These are phyloP conservation scores for Drosophila guanche DNA, from an alignment of 1,140 invertebrate species.

Conservation along the genomic window DNA sequence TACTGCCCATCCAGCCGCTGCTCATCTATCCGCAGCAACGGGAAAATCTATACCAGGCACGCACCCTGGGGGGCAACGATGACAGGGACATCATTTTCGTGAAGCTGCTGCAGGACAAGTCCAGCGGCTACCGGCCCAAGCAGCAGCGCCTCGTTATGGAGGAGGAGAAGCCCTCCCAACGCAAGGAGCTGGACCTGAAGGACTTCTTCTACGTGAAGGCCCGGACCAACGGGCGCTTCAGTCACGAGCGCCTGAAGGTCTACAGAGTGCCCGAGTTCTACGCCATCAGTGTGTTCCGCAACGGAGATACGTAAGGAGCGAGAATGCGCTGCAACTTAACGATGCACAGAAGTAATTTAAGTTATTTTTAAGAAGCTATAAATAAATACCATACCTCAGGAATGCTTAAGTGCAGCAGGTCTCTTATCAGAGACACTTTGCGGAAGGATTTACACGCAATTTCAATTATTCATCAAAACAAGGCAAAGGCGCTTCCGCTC, in stretches of 20 bases:
- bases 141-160: conserved; percentile 53
- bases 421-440: conserved; percentile 27
- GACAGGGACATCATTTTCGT: conserved; percentile 73
- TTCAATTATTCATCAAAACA: conserved; percentile 64
- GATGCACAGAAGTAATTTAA: conserved; percentile 52
- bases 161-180: conserved; percentile 20
- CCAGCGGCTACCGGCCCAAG: conserved; percentile 62
- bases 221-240: conserved; percentile 70
- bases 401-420: conserved; percentile 35
- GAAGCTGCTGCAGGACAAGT: conserved; percentile 65
- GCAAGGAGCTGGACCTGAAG: conserved; percentile 57
- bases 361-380: conserved; percentile 71
- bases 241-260: conserved; percentile 72
- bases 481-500: conserved; percentile 19
- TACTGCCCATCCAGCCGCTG: conserved; percentile 69
- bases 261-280: conserved; percentile 78
- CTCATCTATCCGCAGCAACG: conserved; percentile 65
- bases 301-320: conserved; percentile 45
- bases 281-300: conserved; percentile 76
- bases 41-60: conserved; percentile 55
- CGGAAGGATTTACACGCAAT: conserved; percentile 52
- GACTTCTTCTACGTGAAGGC: conserved; percentile 80
- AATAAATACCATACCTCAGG: conserved; percentile 70
- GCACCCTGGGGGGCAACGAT: conserved; percentile 43
- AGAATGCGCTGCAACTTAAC: background rate